Base-by-base conservation (phyloP, 2,888 invertebrate species). In the Rotaria macrura region DNA sequence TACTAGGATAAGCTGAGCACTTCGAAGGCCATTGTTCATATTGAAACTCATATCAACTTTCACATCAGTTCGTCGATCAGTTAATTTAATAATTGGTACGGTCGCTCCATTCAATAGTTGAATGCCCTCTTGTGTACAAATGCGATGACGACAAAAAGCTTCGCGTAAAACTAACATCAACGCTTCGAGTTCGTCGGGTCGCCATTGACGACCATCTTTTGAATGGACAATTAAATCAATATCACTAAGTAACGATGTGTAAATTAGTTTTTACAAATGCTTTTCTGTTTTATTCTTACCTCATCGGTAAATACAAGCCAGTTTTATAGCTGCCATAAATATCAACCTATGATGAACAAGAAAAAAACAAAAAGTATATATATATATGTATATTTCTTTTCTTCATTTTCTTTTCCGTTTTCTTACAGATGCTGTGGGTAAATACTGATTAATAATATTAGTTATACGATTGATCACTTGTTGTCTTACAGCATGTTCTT, bases 11-110 rank as follows among this genome's bases (percentile, higher is more conserved):
- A 97, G 93, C 91, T 96, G 95, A 20, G 97, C 98, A 89, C 97
- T 97, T 92, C 95, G 95, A 83, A 98, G 96, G 87, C 97, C 97
- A 92, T 96, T 97, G 91, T 94, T 96, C 95, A 97, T 97, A 92
- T 99, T 99, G 93, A 99, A 99, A 89, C 97, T 97, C 91, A 99
- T 98, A 92, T 99, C 99, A 10, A 92, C 96, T 93, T 95, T 95
- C 87, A 99, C 95, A 88, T 95, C 95, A 88, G 94, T 92, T 91
- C 93, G 93, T 87, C 93, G 93, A 91, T 98, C 97, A 54, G 95
- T 96, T 91, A 98, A 93, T 93, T 99, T 99, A 88, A 99, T 95
- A 89, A 99, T 98, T 89, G 99, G 99, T 72, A 86, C 86, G 52
- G 86, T 85, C 57, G 87, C 87, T 65, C 84, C 65, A 54, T 87